Evolutionary conservation across 2,888 invertebrate genomes (phyloP).

Genomic region (Clivina fossor): DNA sequence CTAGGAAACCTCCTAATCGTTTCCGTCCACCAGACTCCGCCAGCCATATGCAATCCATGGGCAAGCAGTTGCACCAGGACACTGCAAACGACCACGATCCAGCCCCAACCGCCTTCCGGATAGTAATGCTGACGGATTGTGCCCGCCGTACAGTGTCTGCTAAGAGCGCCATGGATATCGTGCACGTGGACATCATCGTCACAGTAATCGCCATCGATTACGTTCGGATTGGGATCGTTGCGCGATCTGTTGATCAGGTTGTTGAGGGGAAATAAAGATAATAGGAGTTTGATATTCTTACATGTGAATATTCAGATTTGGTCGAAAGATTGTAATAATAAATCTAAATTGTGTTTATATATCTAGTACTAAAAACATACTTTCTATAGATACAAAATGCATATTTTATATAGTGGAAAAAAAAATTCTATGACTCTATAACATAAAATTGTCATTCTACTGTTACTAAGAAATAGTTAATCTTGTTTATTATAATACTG

Average conservation of each 20-base stretch:
- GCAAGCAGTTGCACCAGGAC: slow-evolving; percentile 69
- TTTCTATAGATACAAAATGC: too few relatives aligned
- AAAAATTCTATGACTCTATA: too few relatives aligned
- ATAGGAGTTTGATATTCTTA: too few relatives aligned
- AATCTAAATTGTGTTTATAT: too few relatives aligned
- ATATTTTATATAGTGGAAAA: too few relatives aligned
- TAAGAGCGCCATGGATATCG: not conserved
- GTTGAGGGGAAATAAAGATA: too few relatives aligned
- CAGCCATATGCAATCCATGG: slow-evolving; percentile 68
- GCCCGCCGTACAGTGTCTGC: slow-evolving; percentile 34
- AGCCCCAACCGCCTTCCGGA: slow-evolving; percentile 80
- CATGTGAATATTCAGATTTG: too few relatives aligned
- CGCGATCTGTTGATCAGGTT: slow-evolving; percentile 1
- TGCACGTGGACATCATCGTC: slow-evolving; percentile 22
- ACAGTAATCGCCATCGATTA: slow-evolving; percentile 13
- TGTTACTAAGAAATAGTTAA: too few relatives aligned
- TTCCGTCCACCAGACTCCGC: slow-evolving; percentile 59
- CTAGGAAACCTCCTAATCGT: slow-evolving; percentile 58
- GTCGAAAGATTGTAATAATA: too few relatives aligned
- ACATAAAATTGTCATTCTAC: too few relatives aligned
- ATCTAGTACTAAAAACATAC: too few relatives aligned
- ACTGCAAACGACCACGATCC: slow-evolving; percentile 69
- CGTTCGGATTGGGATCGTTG: slow-evolving; percentile 5
- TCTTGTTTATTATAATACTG: too few relatives aligned
- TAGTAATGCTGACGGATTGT: slow-evolving; percentile 69